Evolutionary conservation across 2,797 vertebrate species (phyloP).

Genomic region (Acrocephalus scirpaceus): DNA sequence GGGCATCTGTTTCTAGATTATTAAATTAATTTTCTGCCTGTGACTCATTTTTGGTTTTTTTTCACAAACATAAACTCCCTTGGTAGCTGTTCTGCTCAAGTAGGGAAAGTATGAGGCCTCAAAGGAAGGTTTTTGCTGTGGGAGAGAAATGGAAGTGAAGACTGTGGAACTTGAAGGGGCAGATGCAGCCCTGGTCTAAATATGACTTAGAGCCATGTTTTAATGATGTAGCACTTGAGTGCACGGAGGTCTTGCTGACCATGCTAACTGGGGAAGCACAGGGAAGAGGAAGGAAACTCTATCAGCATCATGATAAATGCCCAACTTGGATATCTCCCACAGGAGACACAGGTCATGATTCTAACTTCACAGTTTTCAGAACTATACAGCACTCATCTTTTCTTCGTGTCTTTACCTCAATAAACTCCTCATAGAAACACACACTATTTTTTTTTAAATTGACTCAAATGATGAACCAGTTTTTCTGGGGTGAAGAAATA

Average conservation of each 20-base stretch:
- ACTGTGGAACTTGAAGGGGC: not conserved
- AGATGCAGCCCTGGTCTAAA: not conserved
- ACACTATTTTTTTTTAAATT: not conserved
- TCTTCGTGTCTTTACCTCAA: not conserved
- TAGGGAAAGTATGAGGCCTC: not conserved
- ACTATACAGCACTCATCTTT: not conserved
- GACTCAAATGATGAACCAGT: not conserved
- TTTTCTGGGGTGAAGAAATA: not conserved
- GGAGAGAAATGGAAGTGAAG: not conserved
- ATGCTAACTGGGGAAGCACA: not conserved
- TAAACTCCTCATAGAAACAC: not conserved
- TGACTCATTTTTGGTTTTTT: slow-evolving; percentile 53
- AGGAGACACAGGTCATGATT: not conserved
- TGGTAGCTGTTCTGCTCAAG: not conserved
- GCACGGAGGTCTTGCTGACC: not conserved
- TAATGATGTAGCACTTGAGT: not conserved
- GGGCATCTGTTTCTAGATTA: slow-evolving; percentile 64
- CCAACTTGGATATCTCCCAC: not conserved
- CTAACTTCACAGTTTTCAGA: not conserved
- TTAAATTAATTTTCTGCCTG: slow-evolving; percentile 59
- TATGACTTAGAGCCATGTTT: not conserved
- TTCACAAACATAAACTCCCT: slow-evolving; percentile 32
- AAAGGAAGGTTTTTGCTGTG: not conserved
- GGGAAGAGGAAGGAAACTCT: slow-evolving; percentile 29
- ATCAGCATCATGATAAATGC: slow-evolving; percentile 5